Base-by-base conservation (phyloP, 1,140 invertebrate species). In the Drosophila novamexicana region DNA sequence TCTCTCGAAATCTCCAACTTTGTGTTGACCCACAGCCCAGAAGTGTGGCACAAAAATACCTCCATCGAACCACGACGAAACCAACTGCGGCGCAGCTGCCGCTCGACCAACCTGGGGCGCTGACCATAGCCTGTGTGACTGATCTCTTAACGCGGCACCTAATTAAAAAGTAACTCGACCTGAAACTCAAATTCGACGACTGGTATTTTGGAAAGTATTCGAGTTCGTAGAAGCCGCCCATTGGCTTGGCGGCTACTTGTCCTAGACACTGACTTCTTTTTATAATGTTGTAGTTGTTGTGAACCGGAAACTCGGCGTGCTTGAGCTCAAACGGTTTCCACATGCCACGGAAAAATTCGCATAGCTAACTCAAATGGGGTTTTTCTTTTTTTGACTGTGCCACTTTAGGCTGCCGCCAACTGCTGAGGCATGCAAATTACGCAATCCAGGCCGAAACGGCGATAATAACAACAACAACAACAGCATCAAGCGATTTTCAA, bases 201-300 rank as follows among this genome's bases (percentile, higher is more conserved):
- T 75, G 52, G 44, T 18, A 16, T 64, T 75, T 70, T 70, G 39
- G 53, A 75, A 70, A 63, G 53, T 45, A 53, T 40, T 52, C 53
- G 52, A 42, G 56, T 22, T 40, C 36, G 36, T 39, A 70, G 7
- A 9, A n/a, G 49, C 32, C 50, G n/a, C 5, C 22, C 61, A 45
- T 61, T 59, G 29, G 53, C 49, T 75, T 61, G 29, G 58, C 65
- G 71, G 83, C 65, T 62, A 74, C 74, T 80, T 89, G 84, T 89
- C 84, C 84, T 88, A 88, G 84, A 88, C 84, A 84, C 82, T 88
- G 84, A 88, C 84, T 88, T 88, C 65, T 71, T 78, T 82, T 58
- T 36, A 2, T 73, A 64, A 45, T 70, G 22, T 78, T 81, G 40
- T 34, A 14, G n/a, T 40, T 61, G 14, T 22, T 44, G 64, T 61